Evolutionary conservation across 2,888 invertebrate genomes (phyloP).

Genomic region (Limnephilus lunatus): DNA sequence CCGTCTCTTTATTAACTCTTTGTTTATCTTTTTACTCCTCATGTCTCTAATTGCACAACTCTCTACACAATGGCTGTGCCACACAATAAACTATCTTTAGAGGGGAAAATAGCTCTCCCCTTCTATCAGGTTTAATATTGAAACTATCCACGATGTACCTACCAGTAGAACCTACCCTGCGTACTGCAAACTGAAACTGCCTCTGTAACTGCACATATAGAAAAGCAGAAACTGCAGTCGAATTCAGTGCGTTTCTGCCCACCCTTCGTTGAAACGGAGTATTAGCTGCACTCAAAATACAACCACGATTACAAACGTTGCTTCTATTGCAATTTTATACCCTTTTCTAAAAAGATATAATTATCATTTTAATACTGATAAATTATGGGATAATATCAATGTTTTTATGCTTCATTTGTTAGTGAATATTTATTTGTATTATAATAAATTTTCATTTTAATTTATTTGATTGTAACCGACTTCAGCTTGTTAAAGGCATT

Average conservation of each 20-base stretch:
- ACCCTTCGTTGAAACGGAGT: background rate
- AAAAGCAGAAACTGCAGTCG: background rate
- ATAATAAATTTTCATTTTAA: too few relatives aligned
- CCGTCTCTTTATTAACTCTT: constrained; percentile 40
- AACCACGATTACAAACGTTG: background rate
- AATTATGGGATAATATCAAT: too few relatives aligned
- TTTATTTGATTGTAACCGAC: too few relatives aligned
- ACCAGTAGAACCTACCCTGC: background rate
- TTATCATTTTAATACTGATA: too few relatives aligned
- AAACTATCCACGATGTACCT: background rate
- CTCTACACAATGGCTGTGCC: constrained; percentile 58
- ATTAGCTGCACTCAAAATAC: background rate
- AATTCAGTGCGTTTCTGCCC: background rate
- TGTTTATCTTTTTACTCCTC: constrained; percentile 63
- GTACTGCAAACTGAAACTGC: background rate
- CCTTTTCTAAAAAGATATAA: background rate
- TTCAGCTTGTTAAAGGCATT: too few relatives aligned
- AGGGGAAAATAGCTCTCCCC: constrained; percentile 28
- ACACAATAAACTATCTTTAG: constrained; percentile 56
- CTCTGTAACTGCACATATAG: background rate
- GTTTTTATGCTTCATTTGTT: too few relatives aligned
- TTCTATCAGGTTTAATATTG: constrained; percentile 12
- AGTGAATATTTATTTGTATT: too few relatives aligned
- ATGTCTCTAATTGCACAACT: constrained; percentile 62
- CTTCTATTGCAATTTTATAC: background rate